phyloP scores from a whole-genome alignment of 2,113 vertebrate genomes.

The Tupaia tana region DNA sequence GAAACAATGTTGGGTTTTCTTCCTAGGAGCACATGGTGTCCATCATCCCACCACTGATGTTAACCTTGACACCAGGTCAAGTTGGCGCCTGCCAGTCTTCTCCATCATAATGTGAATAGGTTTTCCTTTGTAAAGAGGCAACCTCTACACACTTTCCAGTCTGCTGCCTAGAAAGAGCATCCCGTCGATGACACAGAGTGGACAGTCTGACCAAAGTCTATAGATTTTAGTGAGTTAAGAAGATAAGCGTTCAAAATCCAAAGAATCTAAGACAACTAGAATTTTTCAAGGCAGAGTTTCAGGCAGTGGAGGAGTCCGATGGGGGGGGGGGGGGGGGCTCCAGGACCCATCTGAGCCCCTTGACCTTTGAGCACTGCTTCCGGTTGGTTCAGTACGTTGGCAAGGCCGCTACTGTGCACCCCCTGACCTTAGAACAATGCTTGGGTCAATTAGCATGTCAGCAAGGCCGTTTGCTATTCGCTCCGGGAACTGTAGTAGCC shows the following conservation, averaged over 20 bases:
- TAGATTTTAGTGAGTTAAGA: neutral
- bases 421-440: too few species aligned
- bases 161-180: neutral
- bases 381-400: too few species aligned
- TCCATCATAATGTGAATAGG: neutral
- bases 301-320: too few species aligned
- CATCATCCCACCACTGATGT: neutral
- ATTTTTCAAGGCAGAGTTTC: neutral
- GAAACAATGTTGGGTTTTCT: neutral
- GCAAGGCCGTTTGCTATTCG: too few species aligned
- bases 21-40: fast-evolving
- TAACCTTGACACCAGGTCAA: neutral
- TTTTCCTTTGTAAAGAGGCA: neutral
- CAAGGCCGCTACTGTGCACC: too few species aligned
- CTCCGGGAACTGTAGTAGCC: too few species aligned
- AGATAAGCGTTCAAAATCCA: neutral
- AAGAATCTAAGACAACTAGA: neutral
- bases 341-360: too few species aligned
- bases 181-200: neutral
- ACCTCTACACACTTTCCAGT: neutral
- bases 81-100: neutral
- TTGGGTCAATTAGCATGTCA: too few species aligned
- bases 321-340: too few species aligned
- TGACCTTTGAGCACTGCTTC: too few species aligned
- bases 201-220: neutral